phyloP scores from a whole-genome alignment of 2,113 vertebrate species.

The Ivindomyrus marchei region DNA sequence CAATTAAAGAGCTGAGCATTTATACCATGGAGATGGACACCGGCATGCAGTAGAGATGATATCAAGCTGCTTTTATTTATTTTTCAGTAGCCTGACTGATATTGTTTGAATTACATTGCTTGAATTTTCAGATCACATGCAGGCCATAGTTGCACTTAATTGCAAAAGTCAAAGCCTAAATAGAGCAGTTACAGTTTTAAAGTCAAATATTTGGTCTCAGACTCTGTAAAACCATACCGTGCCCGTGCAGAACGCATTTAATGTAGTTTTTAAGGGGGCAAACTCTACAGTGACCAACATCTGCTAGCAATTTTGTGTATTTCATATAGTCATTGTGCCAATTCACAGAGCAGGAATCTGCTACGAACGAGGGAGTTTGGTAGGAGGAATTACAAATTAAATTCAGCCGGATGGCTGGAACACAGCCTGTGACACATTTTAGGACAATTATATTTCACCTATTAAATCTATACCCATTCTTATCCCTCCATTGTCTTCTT shows the following conservation, averaged over 20 bases:
- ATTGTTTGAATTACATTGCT: not conserved
- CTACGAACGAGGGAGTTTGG: not conserved
- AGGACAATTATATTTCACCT: not conserved
- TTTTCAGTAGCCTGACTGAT: not conserved
- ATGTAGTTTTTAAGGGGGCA: not conserved
- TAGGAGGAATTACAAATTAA: not conserved
- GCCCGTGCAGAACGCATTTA: not conserved
- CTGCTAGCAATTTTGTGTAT: constrained; percentile 1
- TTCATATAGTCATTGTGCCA: not conserved
- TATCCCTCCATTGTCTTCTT: too few species aligned
- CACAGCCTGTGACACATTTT: not conserved
- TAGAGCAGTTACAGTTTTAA: not conserved
- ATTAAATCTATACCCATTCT: not conserved
- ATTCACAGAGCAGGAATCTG: not conserved
- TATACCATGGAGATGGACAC: not conserved
- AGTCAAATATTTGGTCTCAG: not conserved
- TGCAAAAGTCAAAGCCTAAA: not conserved
- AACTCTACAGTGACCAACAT: not conserved
- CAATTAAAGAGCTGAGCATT: not conserved
- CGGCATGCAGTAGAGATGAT: not conserved
- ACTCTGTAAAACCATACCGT: not conserved
- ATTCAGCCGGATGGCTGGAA: not conserved
- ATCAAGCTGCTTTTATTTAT: not conserved
- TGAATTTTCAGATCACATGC: not conserved
- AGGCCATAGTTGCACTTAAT: not conserved